Evolutionary conservation across 2,888 invertebrate genomes (phyloP), one percentile per base, ranked within the genome.

Genomic region (Plebejus argus): DNA sequence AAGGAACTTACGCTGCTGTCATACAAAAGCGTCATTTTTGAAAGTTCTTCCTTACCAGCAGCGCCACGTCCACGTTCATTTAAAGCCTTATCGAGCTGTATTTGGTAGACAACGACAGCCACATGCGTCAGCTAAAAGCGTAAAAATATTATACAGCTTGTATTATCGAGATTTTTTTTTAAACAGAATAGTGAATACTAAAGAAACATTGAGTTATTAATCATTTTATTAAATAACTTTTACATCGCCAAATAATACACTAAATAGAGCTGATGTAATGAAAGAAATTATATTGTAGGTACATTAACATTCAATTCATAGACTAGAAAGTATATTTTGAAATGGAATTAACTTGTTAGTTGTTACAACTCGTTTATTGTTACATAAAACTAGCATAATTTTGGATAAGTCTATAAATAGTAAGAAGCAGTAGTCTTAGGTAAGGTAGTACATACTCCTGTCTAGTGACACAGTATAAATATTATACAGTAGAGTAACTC

Each of bases 251-350:
- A 53, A 28, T 74, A 53, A 74, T 53, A 74, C 74, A 74, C 7
- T 74, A 53, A 74, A 74, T 53, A 74, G 28, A 28, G 18, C 49
- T 18, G 74, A 53, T 7, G 71, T 49, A 74, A 8, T 15, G 15
- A 15, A 49, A 74, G 23, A 45, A n/a, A 23, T 23, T 15, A 35
- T 35, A 35, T 35, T 28, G 28, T n/a, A n/a, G n/a, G n/a, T 33
- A 70, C 70, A 70, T 70, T 70, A 23, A 18, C 33, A 70, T 35
- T 74, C 23, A 74, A 28, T 49, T 74, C 53, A 53, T 49, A 74
- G 74, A 74, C 74, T 74, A 74, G 74, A 74, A 49, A 74, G 15
- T 49, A 53, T 35, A 39, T 71, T 74, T 8, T 66, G 28, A 66
- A 66, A 28, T 66, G 28, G 15, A 66, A 66, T 66, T 66, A 1